A percentile compares a stretch with the other conserved stretches of the same genome.
Conservation (phyloP, 2,113 vertebrate genomes). For the Oceanodroma tethys region DNA sequence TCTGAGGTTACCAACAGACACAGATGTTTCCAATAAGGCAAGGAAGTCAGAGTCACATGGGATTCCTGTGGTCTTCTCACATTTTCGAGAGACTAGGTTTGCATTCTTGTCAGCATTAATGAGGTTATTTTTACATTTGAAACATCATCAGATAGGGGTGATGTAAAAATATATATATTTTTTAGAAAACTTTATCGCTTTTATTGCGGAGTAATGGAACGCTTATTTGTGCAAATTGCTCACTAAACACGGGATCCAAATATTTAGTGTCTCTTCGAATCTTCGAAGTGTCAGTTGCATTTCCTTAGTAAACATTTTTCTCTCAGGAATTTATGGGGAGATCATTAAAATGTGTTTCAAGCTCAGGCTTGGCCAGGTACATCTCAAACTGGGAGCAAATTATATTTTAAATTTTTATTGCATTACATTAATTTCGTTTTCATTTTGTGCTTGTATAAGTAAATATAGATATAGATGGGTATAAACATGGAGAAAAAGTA, state of each 20-base stretch:
- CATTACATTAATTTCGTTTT: not conserved
- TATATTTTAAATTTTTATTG: not conserved
- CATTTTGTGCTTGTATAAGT: not conserved
- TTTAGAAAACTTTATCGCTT: not conserved
- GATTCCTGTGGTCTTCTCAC: slow-evolving; percentile 65
- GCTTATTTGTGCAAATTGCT: not conserved
- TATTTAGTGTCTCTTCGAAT: not conserved
- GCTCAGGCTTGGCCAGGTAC: not conserved
- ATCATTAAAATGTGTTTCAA: not conserved
- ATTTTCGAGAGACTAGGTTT: slow-evolving; percentile 41
- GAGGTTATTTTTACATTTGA: slow-evolving; percentile 51
- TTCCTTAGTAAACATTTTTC: not conserved
- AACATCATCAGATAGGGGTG: not conserved
- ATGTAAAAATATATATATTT: not conserved
- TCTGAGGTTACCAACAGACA: not conserved
- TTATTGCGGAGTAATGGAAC: not conserved
- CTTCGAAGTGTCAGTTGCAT: not conserved
- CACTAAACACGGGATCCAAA: not conserved
- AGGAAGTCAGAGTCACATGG: slow-evolving; percentile 61
- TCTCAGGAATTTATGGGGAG: not conserved
- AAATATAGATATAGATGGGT: not conserved
- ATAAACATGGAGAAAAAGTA: not conserved
- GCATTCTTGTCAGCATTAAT: slow-evolving; percentile 35
- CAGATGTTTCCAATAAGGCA: slow-evolving; percentile 78
- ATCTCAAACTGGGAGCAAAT: not conserved